phyloP scores from a whole-genome alignment of 2,888 invertebrate genomes.

The Anthophora plumipes region DNA sequence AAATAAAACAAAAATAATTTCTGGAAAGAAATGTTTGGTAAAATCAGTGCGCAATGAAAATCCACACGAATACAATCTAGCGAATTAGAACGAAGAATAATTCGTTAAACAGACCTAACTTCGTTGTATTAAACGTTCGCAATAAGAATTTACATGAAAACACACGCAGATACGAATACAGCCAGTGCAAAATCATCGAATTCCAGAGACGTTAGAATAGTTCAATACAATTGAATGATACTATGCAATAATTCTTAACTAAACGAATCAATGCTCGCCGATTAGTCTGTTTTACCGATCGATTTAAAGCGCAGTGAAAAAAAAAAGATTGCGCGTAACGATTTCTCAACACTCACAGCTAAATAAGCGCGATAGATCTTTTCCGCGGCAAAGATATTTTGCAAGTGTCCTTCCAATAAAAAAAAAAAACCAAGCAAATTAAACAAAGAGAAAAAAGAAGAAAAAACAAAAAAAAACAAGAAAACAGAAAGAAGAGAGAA shows the following conservation, averaged over 20 bases:
- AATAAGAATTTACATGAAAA: neutral
- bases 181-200: constrained; percentile 22
- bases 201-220: neutral
- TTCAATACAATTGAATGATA: neutral
- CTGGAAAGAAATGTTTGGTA: no score
- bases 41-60: no score
- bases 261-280: constrained; percentile 3
- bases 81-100: no score
- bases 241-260: neutral
- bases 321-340: neutral
- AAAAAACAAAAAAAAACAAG: constrained; percentile 44
- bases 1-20: no score
- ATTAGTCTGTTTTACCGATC: constrained; percentile 6
- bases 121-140: no score
- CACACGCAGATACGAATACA: constrained; percentile 23
- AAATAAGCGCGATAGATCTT: constrained; percentile 47
- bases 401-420: constrained; percentile 79
- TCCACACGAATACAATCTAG: no score
- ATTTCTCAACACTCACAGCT: constrained; percentile 7
- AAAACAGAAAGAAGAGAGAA: neutral
- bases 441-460: neutral
- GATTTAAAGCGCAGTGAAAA: no score
- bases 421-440: constrained; percentile 55
- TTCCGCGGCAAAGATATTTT: constrained; percentile 75
- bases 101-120: no score